Base-by-base conservation (phyloP, 2,888 invertebrate genomes). In the Biston stratarius region DNA sequence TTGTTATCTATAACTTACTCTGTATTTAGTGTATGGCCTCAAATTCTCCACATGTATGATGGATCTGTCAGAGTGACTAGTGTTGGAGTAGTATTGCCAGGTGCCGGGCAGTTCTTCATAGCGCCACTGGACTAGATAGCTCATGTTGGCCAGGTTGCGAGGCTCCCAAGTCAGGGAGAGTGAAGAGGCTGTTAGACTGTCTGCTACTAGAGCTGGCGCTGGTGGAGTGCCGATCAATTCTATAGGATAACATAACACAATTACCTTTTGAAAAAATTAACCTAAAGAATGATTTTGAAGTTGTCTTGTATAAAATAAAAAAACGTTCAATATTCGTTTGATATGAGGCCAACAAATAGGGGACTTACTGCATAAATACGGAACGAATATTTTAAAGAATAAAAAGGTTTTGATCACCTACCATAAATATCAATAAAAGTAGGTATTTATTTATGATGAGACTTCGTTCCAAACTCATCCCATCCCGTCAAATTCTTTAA, bases 21-120 rank as follows among this genome's bases (percentile, higher is more conserved):
- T 95, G 85, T 99, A 99, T 84, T 97, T 97, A 0, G 98, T 97
- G 84, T 97, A 98, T 0, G 99, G 98, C 74, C 97, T 96, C 57
- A 99, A 93, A 75, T 96, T 96, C 73, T 96, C 96, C 9, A 98
- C 96, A 36, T 95, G 95, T 76, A 97, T 97, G 48, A 96, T 95
- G 33, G 95, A 95, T 75, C 95, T 85, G 76, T 95, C 94, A 1
- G 95, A 95, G 94, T 96, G 96, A 57, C 95, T 96, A 77, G 96
- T 95, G 82, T 96, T 96, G 55, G 96, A 94, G 84, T 97, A 97
- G 85, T 97, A 97, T 83, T 97, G 96, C 98, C 98, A 98, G 33
- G 96, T 95, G 58, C 95, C 95, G 6, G 95, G 95, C 49, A 95
- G 86, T 75, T 96, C 96, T 75, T 96, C 96, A 82, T 96, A 97